Conservation (phyloP, 2,888 invertebrate genomes). For the Harpalus rufipes region DNA sequence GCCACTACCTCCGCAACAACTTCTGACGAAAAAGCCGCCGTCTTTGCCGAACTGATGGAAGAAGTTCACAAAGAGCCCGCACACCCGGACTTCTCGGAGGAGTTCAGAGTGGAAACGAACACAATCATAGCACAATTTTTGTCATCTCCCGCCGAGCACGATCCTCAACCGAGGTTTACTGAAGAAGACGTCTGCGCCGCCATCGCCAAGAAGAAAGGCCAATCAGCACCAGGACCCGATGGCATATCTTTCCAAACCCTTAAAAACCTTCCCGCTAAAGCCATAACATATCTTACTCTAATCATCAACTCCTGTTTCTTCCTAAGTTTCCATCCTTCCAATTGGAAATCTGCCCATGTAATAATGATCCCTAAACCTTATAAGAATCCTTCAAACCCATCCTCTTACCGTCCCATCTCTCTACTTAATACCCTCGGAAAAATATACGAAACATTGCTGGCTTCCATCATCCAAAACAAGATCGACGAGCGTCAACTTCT, state of each 20-base stretch:
- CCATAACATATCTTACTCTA: not conserved
- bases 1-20: not conserved
- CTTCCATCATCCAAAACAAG: not conserved
- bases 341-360: not conserved
- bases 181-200: not conserved
- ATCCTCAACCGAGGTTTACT: not conserved
- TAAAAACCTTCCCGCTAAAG: not conserved
- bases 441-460: not conserved
- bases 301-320: conserved; percentile 15
- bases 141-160: not conserved
- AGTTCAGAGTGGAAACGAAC: not conserved
- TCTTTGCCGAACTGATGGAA: not conserved
- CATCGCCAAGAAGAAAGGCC: not conserved
- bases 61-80: not conserved
- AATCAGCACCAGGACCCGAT: not conserved
- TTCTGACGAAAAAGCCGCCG: not conserved
- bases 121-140: not conserved
- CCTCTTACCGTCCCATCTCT: conserved; percentile 35
- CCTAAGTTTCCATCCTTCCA: not conserved
- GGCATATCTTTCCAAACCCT: not conserved
- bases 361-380: conserved; percentile 4
- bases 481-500: not conserved
- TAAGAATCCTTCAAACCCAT: conserved; percentile 16
- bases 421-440: conserved; percentile 12
- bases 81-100: not conserved